These are phyloP conservation scores for Hypercompe scribonia DNA, from an alignment of 2,888 invertebrate genomes.

Conservation along the genomic window DNA sequence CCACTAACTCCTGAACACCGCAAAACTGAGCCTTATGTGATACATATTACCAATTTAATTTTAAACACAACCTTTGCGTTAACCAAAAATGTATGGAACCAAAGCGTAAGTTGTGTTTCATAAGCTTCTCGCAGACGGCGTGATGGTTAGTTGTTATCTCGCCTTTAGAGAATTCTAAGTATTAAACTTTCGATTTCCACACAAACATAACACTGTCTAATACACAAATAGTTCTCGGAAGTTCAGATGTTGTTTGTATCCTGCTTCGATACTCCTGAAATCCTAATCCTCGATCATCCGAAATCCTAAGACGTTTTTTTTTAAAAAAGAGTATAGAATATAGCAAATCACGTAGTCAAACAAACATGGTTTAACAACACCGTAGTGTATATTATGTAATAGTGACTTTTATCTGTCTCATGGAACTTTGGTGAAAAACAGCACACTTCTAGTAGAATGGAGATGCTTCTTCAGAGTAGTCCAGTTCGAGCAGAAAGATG, in stretches of 20 bases:
- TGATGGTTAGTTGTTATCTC: not conserved
- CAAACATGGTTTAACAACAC: too few relatives aligned
- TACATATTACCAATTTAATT: not conserved
- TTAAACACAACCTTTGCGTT: not conserved
- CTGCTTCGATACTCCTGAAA: not conserved
- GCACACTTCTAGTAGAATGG: not conserved
- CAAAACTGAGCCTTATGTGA: slow-evolving; percentile 44
- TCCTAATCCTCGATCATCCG: too few relatives aligned
- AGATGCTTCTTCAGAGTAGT: not conserved
- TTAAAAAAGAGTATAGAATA: too few relatives aligned
- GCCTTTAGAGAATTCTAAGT: too few relatives aligned
- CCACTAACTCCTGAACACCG: slow-evolving; percentile 74
- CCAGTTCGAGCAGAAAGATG: not conserved
- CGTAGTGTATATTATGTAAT: not conserved
- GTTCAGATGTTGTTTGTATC: not conserved
- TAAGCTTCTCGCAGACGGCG: too few relatives aligned
- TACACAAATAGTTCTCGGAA: not conserved
- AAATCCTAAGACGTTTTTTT: too few relatives aligned
- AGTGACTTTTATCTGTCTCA: not conserved
- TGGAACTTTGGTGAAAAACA: not conserved
- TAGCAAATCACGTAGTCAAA: too few relatives aligned
- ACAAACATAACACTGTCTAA: not conserved
- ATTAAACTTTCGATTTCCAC: not conserved
- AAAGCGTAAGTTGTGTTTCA: not conserved
- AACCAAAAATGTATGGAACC: not conserved